These are phyloP conservation scores for Loriculus beryllinus DNA, from an alignment of 2,797 vertebrate species.

Conservation along the genomic window DNA sequence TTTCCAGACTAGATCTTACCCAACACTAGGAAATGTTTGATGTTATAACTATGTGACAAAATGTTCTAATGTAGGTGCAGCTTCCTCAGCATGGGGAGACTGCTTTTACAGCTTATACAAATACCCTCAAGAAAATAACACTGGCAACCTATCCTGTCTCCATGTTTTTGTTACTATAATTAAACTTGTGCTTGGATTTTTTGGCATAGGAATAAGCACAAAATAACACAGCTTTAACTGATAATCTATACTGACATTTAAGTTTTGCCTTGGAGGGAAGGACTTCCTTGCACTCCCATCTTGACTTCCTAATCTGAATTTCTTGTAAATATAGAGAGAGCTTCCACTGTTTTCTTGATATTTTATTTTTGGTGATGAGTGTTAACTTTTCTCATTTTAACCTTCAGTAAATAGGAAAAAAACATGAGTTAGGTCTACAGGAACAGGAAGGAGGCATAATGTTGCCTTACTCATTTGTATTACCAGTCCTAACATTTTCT, in stretches of 20 bases:
- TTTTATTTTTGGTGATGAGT: background rate
- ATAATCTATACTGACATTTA: slow-evolving; percentile 49
- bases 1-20: background rate
- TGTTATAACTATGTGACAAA: background rate
- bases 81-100: background rate
- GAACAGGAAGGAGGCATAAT: background rate
- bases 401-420: background rate
- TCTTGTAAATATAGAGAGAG: background rate
- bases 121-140: background rate
- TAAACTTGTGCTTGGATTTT: background rate
- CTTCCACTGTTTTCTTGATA: background rate
- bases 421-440: background rate
- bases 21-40: background rate
- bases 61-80: background rate
- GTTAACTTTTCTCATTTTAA: slow-evolving; percentile 10
- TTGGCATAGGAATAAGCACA: background rate
- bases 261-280: slow-evolving; percentile 26
- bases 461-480: background rate
- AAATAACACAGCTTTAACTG: background rate
- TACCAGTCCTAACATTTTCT: background rate
- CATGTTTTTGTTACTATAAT: slow-evolving; percentile 23
- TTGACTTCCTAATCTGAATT: background rate
- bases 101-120: background rate
- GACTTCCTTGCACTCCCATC: background rate
- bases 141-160: background rate